Evolutionary conservation across 1,140 invertebrate species (phyloP).

Genomic region (Wiebesia pumilae): DNA sequence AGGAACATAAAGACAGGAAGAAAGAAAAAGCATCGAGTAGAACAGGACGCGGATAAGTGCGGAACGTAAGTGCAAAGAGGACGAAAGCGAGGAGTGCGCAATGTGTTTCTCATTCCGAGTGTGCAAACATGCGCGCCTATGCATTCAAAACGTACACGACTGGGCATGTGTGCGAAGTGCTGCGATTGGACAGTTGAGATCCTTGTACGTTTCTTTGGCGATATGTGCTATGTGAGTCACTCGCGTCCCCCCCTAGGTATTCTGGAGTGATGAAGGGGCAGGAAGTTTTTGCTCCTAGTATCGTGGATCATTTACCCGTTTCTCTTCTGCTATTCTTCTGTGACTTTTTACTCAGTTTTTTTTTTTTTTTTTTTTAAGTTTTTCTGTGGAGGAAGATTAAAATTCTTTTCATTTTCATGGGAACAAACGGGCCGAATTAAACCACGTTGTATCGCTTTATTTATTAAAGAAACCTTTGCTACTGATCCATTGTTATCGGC

Average conservation of each 20-base stretch:
- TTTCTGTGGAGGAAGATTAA: too few relatives aligned
- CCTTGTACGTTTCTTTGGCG: constrained; percentile 21
- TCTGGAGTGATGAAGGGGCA: background rate
- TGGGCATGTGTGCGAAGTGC: background rate
- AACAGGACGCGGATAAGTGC: background rate
- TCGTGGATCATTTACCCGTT: background rate
- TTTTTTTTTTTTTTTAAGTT: too few relatives aligned
- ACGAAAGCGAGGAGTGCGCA: background rate
- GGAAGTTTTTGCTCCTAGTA: constrained; percentile 16
- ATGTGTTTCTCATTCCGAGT: background rate
- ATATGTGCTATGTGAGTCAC: constrained; percentile 21
- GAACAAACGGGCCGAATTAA: too few relatives aligned
- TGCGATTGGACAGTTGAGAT: background rate
- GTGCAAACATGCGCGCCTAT: background rate
- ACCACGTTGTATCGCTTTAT: too few relatives aligned
- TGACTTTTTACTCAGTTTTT: too few relatives aligned
- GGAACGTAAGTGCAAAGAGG: background rate
- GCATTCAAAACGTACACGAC: background rate
- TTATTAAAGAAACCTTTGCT: too few relatives aligned
- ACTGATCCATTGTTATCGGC: too few relatives aligned
- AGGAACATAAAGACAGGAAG: background rate
- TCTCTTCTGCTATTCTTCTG: background rate
- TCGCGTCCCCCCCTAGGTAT: constrained; percentile 1
- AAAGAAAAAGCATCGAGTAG: background rate
- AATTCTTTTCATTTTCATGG: too few relatives aligned